Base-by-base conservation (phyloP, 2,113 vertebrate species). In the Periophthalmodon schlosseri region DNA sequence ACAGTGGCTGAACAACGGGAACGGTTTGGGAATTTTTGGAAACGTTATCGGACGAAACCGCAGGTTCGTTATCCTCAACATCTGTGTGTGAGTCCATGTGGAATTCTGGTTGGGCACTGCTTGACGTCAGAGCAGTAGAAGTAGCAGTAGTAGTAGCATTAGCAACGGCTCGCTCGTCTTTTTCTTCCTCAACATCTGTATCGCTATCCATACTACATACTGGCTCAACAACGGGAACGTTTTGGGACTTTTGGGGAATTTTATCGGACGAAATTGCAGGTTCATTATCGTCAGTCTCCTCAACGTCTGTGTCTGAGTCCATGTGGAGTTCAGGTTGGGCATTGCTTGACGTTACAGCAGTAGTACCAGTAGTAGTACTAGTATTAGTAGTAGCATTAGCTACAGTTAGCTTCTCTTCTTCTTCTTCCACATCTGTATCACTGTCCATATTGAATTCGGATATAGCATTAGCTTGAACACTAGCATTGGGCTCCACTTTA, bases 361-460 rank as follows among this genome's bases (percentile, higher is more conserved):
- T 18, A 20, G 20, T 10, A 20, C 16, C 6, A 20, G 49, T 1
- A 20, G 16, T 16, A 1, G 18, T 64, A 60, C 70, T 24, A 7
- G 49, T 18, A 20, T 6, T n/a, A 20, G 49, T 18, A 20, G 49
- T 2, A 20, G 5, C 49, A 1, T 52, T 67, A 60, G 72, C 56
- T 49, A 46, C 65, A 15, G 54, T 24, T 0, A 78, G 77, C 47
- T 69, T 76, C 14, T 58, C 56, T 13, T 57, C 78, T 28, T 86
- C 80, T 28, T 85, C 80, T 7, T 92, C 93, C 34, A 86, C 80
- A 58, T 92, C 89, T 63, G 87, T 89, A 80, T 92, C 88, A 72
- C 85, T 87, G 82, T 91, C 89, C 46, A 76, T 50, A 14, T 86
- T 83, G 63, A 93, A 86, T 50, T 44, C 77, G 60, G 84, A 61